A percentile compares a stretch with the other conserved stretches of the same genome.
phyloP scores from a whole-genome alignment of 2,113 vertebrate genomes.

The Oreochromis tanganicae region DNA sequence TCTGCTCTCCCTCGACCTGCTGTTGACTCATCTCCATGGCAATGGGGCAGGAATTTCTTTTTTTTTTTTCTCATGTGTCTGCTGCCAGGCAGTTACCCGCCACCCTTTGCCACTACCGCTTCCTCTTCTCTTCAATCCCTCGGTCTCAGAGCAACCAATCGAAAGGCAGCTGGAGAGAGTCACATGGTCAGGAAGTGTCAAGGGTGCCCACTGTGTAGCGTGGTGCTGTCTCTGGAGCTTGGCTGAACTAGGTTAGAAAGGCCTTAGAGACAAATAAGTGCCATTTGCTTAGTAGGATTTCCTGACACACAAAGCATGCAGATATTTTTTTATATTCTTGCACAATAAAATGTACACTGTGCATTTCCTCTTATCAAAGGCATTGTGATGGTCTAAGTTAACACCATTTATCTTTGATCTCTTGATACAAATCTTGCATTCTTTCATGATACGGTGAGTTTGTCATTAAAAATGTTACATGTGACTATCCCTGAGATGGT shows the following conservation, averaged over 20 bases:
- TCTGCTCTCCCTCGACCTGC: constrained; percentile 20
- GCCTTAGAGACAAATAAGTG: not conserved
- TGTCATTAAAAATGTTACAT: not conserved
- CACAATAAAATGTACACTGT: not conserved
- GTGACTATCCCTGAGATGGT: not conserved
- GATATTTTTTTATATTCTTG: not conserved
- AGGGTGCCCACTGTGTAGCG: constrained; percentile 1
- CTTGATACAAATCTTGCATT: not conserved
- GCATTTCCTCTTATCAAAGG: not conserved
- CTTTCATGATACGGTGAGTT: not conserved
- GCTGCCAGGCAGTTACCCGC: constrained; percentile 29
- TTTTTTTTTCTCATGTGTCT: constrained; percentile 46
- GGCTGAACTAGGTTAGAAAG: not conserved
- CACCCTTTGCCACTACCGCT: not conserved
- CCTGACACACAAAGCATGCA: not conserved
- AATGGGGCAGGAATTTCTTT: constrained; percentile 58
- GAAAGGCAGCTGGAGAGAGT: not conserved
- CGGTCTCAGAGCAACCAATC: constrained; percentile 23
- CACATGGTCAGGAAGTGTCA: constrained; percentile 43
- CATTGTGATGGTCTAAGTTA: not conserved
- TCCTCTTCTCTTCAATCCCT: constrained; percentile 5
- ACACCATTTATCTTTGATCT: not conserved
- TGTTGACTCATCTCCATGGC: constrained; percentile 71
- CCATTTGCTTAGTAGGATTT: constrained; percentile 10
- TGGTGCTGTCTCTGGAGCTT: not conserved